These are phyloP conservation scores for Akabosia matsudoensis DNA, from an alignment of 1,140 invertebrate species.

Conservation along the genomic window DNA sequence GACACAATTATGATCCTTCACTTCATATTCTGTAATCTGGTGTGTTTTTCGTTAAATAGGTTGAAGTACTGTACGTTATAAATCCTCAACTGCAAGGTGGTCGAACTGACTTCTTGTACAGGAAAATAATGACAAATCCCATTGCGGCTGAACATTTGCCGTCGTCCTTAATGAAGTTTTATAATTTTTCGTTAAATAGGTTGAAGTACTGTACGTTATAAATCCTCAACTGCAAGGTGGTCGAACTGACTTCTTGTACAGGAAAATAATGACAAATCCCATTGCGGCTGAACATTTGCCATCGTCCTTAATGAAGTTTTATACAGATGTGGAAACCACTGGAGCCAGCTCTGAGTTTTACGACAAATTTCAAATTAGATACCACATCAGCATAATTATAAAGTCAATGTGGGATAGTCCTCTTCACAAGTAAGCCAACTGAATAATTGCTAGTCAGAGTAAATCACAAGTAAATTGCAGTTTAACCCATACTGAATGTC, in stretches of 20 bases:
- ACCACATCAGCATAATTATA: slow-evolving; percentile 94
- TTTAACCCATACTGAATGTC: background rate
- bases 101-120: slow-evolving; percentile 61
- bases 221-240: slow-evolving; percentile 73
- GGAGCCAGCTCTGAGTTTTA: slow-evolving; percentile 97
- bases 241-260: slow-evolving; percentile 61
- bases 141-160: slow-evolving; percentile 78
- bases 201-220: slow-evolving; percentile 91
- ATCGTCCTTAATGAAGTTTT: slow-evolving; percentile 93
- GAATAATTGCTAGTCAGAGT: background rate
- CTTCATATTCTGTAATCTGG: background rate
- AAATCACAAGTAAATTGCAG: too few relatives aligned
- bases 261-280: slow-evolving; percentile 75
- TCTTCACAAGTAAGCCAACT: slow-evolving; percentile 55
- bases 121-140: slow-evolving; percentile 75
- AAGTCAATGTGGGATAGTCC: slow-evolving; percentile 79
- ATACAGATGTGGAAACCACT: slow-evolving; percentile 96
- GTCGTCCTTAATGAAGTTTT: slow-evolving; percentile 80
- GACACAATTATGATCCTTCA: too few relatives aligned
- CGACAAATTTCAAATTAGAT: slow-evolving; percentile 97
- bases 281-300: slow-evolving; percentile 78
- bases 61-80: slow-evolving; percentile 91
- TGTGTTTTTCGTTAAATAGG: slow-evolving; percentile 47
- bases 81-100: slow-evolving; percentile 73
- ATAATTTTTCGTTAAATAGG: slow-evolving; percentile 36